Percentiles rank a stretch among this genome's conserved stretches.
Conservation (phyloP, 2,113 vertebrate species). For the Oreotrochilus melanogaster region DNA sequence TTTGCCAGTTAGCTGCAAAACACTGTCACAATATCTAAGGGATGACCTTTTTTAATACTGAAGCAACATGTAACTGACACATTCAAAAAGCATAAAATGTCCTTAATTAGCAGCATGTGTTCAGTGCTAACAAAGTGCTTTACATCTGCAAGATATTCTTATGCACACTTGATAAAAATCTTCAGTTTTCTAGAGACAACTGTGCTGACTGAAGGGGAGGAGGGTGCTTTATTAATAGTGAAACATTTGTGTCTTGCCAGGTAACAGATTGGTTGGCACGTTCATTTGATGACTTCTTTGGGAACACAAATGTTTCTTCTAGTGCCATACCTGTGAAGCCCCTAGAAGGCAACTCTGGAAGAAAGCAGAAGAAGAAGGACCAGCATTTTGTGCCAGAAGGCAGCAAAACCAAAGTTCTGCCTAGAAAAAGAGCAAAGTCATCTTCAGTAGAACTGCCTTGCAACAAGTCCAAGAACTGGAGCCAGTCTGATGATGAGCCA, state of each 20-base stretch:
- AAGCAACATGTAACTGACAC: fast-evolving
- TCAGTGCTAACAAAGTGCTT: neutral
- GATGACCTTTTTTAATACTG: neutral
- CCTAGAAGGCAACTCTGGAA: neutral
- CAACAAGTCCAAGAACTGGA: neutral
- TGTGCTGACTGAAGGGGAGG: neutral
- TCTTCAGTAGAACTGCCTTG: constrained; percentile 6
- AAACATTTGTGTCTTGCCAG: constrained; percentile 42
- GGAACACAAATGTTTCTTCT: constrained; percentile 19
- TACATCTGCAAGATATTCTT: fast-evolving
- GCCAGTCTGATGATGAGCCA: constrained; percentile 74
- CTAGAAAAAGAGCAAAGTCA: constrained; percentile 75
- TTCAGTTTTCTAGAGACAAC: fast-evolving
- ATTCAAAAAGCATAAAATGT: neutral
- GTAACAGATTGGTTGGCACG: constrained; percentile 82
- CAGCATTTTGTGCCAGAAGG: constrained; percentile 36
- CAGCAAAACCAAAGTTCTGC: constrained; percentile 21
- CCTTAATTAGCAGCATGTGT: neutral
- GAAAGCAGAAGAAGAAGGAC: constrained; percentile 53
- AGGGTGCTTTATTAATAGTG: neutral
- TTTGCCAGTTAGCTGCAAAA: neutral
- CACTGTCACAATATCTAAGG: fast-evolving
- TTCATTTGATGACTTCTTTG: constrained; percentile 83
- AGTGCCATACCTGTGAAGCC: neutral
- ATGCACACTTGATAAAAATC: neutral